Conservation (phyloP, 1,140 invertebrate genomes). For the Pentalonia nigronervosa region DNA sequence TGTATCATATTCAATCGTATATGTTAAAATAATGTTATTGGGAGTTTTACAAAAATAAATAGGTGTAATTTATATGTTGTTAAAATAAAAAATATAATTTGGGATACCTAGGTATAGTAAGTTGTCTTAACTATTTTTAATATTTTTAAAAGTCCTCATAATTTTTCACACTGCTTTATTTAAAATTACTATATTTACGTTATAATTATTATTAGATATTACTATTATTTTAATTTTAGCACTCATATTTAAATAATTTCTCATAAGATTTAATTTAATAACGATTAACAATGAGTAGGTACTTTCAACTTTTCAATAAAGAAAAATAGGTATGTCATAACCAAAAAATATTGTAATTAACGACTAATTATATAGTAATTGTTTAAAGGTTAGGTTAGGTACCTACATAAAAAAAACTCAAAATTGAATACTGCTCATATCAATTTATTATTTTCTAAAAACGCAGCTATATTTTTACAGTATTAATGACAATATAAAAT, state of each 20-base stretch:
- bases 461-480: background rate
- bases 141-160: too few relatives aligned
- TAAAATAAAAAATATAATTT: too few relatives aligned
- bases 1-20: too few relatives aligned
- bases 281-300: background rate
- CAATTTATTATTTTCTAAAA: background rate
- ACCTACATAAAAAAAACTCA: background rate
- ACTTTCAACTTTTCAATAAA: background rate
- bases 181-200: too few relatives aligned
- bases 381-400: background rate
- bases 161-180: too few relatives aligned
- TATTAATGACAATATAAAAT: background rate
- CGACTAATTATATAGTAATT: background rate
- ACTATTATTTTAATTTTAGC: background rate
- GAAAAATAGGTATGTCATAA: background rate
- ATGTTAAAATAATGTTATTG: too few relatives aligned
- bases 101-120: too few relatives aligned
- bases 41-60: too few relatives aligned
- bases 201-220: background rate
- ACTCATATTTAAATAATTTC: background rate
- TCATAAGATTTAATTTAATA: background rate
- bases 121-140: too few relatives aligned
- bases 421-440: conserved; percentile 34
- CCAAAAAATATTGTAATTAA: too few relatives aligned
- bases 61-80: too few relatives aligned